These are phyloP conservation scores for Liolophura sinensis DNA, from an alignment of 1,140 invertebrate species.

Conservation along the genomic window DNA sequence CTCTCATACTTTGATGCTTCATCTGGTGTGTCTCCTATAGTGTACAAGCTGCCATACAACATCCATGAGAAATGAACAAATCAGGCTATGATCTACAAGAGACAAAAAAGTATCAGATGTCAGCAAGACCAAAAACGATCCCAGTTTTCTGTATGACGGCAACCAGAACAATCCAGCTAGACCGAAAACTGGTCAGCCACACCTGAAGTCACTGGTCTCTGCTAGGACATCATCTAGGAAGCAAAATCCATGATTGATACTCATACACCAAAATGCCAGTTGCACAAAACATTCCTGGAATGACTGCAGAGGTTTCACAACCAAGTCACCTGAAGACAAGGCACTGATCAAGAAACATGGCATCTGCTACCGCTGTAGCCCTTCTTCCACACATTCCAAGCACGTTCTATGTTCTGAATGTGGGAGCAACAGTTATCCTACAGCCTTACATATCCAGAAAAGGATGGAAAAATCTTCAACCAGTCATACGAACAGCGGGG, in stretches of 20 bases:
- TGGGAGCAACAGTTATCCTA: not conserved
- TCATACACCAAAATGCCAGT: conserved; percentile 8
- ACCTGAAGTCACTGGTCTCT: conserved; percentile 1
- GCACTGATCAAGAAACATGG: conserved; percentile 1
- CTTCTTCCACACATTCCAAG: not conserved
- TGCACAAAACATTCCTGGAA: conserved; percentile 7
- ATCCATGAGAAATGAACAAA: conserved; percentile 21
- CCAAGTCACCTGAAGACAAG: not conserved
- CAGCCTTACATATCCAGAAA: conserved; percentile 13
- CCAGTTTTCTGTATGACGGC: conserved; percentile 10
- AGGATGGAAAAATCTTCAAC: too few species aligned
- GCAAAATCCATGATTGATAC: conserved; percentile 12
- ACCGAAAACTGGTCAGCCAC: not conserved
- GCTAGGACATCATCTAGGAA: conserved; percentile 10
- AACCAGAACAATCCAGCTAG: not conserved
- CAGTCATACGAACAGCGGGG: too few species aligned
- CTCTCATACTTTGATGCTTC: conserved; percentile 27
- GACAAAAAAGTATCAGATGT: conserved; percentile 8
- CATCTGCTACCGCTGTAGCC: conserved; percentile 11
- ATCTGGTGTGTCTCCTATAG: conserved; percentile 16
- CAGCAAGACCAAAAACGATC: conserved; percentile 15
- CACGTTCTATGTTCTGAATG: conserved; percentile 6
- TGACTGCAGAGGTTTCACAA: conserved; percentile 5
- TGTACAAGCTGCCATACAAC: conserved; percentile 14
- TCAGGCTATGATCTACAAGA: conserved; percentile 17